phyloP scores from a whole-genome alignment of 2,888 invertebrate genomes.

The Mactromeris polynyma region DNA sequence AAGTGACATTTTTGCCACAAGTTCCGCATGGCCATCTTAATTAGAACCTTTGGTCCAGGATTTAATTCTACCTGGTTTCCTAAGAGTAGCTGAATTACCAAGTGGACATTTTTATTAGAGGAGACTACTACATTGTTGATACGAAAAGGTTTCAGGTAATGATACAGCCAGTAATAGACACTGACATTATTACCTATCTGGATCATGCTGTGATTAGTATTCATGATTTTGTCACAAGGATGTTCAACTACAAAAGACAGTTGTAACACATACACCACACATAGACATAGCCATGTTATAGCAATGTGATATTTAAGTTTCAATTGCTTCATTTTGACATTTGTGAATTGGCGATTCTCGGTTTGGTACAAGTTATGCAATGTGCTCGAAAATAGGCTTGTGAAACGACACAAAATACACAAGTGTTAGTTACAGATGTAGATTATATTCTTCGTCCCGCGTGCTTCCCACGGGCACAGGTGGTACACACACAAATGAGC shows the following conservation, averaged over 20 bases:
- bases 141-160: no score
- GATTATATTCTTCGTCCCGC: no score
- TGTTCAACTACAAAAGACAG: neutral
- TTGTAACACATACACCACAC: neutral
- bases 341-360: neutral
- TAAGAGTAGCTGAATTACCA: slow-evolving; percentile 16
- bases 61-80: slow-evolving; percentile 30
- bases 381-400: neutral
- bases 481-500: no score
- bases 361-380: slow-evolving; percentile 6
- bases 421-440: no score
- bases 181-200: no score
- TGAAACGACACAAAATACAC: neutral
- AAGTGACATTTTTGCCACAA: slow-evolving; percentile 34
- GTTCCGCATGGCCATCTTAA: slow-evolving; percentile 41
- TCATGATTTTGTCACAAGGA: no score
- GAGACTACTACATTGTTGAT: no score
- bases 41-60: slow-evolving; percentile 23
- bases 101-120: slow-evolving; percentile 1
- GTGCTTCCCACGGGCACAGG: no score
- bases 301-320: no score
- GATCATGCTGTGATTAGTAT: no score
- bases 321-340: neutral
- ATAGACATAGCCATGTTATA: neutral
- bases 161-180: no score